These are phyloP conservation scores for Lysandra coridon DNA, from an alignment of 2,888 invertebrate species.

Conservation along the genomic window DNA sequence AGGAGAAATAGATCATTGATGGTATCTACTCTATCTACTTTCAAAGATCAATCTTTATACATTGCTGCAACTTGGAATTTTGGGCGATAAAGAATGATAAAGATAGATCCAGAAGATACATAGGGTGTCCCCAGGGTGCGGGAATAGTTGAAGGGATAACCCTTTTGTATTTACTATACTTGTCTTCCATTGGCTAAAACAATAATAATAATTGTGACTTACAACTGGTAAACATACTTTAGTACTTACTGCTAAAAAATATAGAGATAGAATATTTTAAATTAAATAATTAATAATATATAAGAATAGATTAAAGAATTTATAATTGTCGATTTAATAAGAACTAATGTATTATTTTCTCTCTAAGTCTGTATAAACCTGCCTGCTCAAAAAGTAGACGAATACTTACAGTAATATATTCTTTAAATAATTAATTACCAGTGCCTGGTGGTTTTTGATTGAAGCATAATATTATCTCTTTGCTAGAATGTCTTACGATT, in stretches of 20 bases:
- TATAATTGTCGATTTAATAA: not conserved
- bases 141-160: slow-evolving; percentile 72
- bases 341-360: not conserved
- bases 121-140: slow-evolving; percentile 59
- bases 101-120: slow-evolving; percentile 69
- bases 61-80: slow-evolving; percentile 63
- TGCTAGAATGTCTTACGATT: too few species aligned
- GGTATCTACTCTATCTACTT: slow-evolving; percentile 27
- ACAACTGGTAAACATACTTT: slow-evolving; percentile 37
- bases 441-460: too few species aligned
- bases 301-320: not conserved
- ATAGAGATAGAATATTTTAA: not conserved
- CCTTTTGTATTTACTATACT: slow-evolving; percentile 59
- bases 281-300: not conserved
- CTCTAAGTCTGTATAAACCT: too few species aligned
- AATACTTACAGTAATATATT: too few species aligned
- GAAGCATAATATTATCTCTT: too few species aligned
- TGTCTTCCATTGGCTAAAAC: slow-evolving; percentile 58
- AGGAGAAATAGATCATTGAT: not conserved
- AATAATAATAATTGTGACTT: slow-evolving; percentile 60
- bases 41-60: slow-evolving; percentile 50
- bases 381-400: too few species aligned
- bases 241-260: not conserved
- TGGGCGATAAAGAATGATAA: slow-evolving; percentile 64
- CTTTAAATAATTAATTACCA: too few species aligned